Conservation (phyloP, 2,888 invertebrate species). For the Xestia ashworthii region DNA sequence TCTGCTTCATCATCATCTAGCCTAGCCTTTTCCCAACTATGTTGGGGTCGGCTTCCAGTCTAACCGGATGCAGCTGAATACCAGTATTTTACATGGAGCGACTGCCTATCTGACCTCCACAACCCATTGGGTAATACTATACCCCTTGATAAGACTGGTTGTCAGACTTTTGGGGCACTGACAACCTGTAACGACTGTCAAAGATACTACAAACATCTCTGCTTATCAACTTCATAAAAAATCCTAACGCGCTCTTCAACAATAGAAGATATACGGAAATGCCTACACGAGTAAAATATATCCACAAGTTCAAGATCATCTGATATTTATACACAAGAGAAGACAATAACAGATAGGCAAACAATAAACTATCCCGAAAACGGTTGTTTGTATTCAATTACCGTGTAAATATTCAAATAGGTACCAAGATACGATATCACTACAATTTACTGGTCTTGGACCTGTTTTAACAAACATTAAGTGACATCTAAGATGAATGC, state of each 20-base stretch:
- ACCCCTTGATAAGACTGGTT: too few species aligned
- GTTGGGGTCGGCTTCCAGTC: too few species aligned
- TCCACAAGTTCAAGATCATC: background rate
- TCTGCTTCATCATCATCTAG: too few species aligned
- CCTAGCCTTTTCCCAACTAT: too few species aligned
- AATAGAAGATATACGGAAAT: background rate
- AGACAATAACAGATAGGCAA: conserved; percentile 27
- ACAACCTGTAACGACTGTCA: too few species aligned
- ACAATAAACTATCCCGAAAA: conserved; percentile 30
- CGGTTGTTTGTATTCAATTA: conserved; percentile 50
- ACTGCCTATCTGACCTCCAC: too few species aligned
- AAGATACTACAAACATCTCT: background rate
- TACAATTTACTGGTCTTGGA: conserved; percentile 33
- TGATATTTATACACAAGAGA: conserved; percentile 21
- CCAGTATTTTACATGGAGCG: too few species aligned
- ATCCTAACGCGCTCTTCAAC: background rate
- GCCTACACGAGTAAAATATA: background rate
- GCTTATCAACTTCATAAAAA: background rate
- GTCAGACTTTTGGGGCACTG: too few species aligned
- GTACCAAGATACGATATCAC: conserved; percentile 26
- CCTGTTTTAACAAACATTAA: conserved; percentile 1
- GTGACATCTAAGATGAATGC: background rate
- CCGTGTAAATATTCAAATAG: conserved; percentile 52
- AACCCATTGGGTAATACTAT: too few species aligned
- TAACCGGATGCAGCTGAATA: too few species aligned